Evolutionary conservation across 2,797 vertebrate species (phyloP), one percentile per base, ranked within the genome.

Genomic region (Pygocentrus nattereri): DNA sequence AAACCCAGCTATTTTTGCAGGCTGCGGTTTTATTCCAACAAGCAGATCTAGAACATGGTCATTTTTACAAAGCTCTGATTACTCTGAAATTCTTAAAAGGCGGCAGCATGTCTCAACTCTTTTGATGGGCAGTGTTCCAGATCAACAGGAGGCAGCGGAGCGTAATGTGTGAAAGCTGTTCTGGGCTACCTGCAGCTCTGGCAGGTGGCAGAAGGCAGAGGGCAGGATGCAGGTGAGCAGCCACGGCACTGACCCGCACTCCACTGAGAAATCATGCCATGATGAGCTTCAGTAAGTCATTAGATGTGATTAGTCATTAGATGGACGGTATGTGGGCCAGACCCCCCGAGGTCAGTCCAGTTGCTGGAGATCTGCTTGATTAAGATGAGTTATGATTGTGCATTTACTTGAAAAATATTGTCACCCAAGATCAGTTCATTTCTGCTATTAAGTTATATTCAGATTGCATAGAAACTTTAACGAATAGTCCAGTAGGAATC

Each of bases 171-270:
- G 67, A 59, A 79, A 18, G n/a, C 31, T 15, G 69, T 56, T 62
- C 74, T 64, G 75, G 69, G 31, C 62, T 50, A 52, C 47, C 13
- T 18, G 5, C 27, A 44, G 30, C 68, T 77, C 18, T 62, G 80
- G 61, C 82, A 84, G 82, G 68, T 84, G 82, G 74, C 50, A 67
- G 23, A 67, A 61, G 82, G 67, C 50, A 68, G 18, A 73, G 74
- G 50, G 77, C 68, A 77, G 82, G 82, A 64, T 74, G 70, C 59
- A 68, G 27, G 74, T 50, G 79, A 81, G 61, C 79, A 68, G 64
- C 23, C 25, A 19, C 69, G 67, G 52, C 78, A 34, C 68, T 69
- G 38, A 68, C 78, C 61, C 1, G 16, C 52, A 62, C 75, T 74
- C 73, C 50, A 44, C 62, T 81, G 81, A 81, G 72, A 58, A 74